Conservation (phyloP, 2,797 vertebrate genomes). For the Sebastiscus albofasciatus region DNA sequence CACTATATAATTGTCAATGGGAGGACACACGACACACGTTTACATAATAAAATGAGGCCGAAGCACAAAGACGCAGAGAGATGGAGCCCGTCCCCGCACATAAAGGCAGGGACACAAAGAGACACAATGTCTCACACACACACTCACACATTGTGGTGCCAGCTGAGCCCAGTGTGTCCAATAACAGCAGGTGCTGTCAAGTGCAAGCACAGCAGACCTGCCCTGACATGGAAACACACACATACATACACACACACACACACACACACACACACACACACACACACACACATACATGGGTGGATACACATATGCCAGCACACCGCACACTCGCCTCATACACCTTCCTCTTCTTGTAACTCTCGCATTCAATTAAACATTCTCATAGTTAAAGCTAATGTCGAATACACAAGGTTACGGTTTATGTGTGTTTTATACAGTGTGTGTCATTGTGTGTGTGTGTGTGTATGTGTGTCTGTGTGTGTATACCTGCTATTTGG, state of each 20-base stretch:
- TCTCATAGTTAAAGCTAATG: conserved; percentile 14
- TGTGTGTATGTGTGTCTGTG: background rate
- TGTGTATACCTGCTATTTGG: conserved; percentile 42
- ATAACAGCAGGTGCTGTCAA: conserved; percentile 80
- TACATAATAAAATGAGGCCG: conserved; percentile 63
- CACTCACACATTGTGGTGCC: conserved; percentile 55
- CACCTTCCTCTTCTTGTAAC: background rate
- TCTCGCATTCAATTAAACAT: background rate
- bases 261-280: conserved; percentile 16
- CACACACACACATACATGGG: conserved; percentile 17
- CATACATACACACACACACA: conserved; percentile 27
- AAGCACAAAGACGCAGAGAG: conserved; percentile 43
- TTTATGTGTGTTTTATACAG: background rate
- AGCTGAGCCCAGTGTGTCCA: conserved; percentile 76
- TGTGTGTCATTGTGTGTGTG: conserved; percentile 7
- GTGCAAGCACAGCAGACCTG: conserved; percentile 67
- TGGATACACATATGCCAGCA: conserved; percentile 33
- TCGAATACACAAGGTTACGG: conserved; percentile 20
- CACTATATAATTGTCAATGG: conserved; percentile 67
- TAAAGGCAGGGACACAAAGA: conserved; percentile 55
- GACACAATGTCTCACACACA: conserved; percentile 24
- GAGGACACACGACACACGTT: conserved; percentile 61
- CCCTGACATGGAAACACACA: conserved; percentile 59
- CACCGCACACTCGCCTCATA: background rate
- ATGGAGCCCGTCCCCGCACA: conserved; percentile 36